Evolutionary conservation across 2,113 vertebrate genomes (phyloP).

Genomic region (Tiliqua scincoides): DNA sequence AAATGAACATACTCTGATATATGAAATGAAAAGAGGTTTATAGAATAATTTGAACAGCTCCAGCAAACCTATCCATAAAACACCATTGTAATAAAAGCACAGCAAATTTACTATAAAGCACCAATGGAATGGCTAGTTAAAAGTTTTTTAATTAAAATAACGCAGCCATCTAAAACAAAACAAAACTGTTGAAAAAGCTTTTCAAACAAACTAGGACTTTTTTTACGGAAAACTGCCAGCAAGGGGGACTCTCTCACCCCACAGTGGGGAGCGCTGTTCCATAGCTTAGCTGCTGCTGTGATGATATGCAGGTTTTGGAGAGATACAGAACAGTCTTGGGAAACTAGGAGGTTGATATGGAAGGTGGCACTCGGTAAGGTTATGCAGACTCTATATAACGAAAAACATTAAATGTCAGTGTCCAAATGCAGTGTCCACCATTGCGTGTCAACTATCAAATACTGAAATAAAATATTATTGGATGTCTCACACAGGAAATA

Average conservation of each 20-base stretch:
- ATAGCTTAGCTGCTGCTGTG: neutral
- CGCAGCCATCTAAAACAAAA: neutral
- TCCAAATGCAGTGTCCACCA: neutral
- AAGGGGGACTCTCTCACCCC: too few species aligned
- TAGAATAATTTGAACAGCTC: neutral
- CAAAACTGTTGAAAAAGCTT: neutral
- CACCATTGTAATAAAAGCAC: neutral
- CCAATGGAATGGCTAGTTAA: neutral
- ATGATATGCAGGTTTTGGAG: neutral
- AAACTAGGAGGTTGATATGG: neutral
- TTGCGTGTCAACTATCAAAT: neutral
- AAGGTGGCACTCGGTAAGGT: neutral
- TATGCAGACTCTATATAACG: neutral
- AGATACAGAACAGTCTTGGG: neutral
- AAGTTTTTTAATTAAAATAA: neutral
- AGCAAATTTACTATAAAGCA: neutral
- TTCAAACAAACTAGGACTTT: neutral
- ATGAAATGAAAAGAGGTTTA: neutral
- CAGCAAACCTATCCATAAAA: neutral
- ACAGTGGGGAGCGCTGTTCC: neutral
- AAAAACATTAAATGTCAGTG: neutral
- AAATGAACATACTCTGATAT: neutral
- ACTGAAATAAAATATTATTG: neutral
- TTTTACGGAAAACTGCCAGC: neutral
- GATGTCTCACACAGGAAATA: too few species aligned